Evolutionary conservation across 2,113 vertebrate species (phyloP), one percentile per base, ranked within the genome.

Genomic region (Apteryx owenii): DNA sequence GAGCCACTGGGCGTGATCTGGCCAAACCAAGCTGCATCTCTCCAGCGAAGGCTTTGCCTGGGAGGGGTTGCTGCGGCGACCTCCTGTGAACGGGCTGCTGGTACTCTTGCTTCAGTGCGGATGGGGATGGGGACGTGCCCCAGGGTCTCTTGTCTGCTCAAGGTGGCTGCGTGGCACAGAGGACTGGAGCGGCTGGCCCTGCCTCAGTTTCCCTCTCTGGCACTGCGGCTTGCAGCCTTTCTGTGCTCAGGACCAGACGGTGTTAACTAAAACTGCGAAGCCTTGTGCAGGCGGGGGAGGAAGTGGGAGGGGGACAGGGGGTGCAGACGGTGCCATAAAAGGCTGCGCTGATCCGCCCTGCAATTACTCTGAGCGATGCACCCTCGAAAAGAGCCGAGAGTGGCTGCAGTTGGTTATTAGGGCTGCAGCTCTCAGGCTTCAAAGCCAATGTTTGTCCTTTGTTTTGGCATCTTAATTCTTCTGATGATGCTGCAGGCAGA

Each of bases 261-360:
- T 66, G 38, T 36, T 79, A 61, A 81, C 36, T 73, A 70, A 89
- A 92, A 48, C 25, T n/a, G 58, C 23, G n/a, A 80, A 68, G 40
- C 23, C 56, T n/a, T 44, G 28, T 44, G 38, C 54, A 56, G 40
- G 31, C 12, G 42, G 3, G 10, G 22, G 28, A 53, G 44, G 40
- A 75, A 62, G 42, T 0, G 3, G 16, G 4, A 4, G 13, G 4
- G 13, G 54, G 2, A 14, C 0, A 38, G 36, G 0, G 33, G 54
- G 51, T 19, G 17, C 22, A 77, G 29, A 16, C 21, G 81, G 48
- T 12, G 73, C 46, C 40, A 29, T 53, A 26, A 66, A 60, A 54
- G 73, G 31, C 53, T 48, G 58, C 4, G 5, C 62, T 56, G 71
- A 13, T 33, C 50, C 90, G 66, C 15, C 40, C 76, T 88, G 83